phyloP scores from a whole-genome alignment of 2,797 vertebrate species.

The Smutsia gigantea region DNA sequence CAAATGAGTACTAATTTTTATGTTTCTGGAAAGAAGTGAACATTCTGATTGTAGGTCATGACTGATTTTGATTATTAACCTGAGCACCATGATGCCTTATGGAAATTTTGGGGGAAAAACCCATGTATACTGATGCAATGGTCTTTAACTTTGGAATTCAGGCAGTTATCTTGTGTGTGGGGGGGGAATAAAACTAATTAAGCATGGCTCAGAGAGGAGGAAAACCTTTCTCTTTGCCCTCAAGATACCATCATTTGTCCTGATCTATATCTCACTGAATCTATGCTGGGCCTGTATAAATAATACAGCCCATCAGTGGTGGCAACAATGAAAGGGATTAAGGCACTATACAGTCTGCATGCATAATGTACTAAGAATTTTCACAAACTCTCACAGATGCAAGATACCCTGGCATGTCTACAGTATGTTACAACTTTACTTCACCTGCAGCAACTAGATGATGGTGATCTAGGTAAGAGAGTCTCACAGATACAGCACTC shows the following conservation, averaged over 20 bases:
- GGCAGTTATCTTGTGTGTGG: too few relatives aligned
- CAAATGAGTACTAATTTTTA: neutral
- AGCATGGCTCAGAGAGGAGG: neutral
- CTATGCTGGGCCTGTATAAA: neutral
- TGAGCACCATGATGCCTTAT: neutral
- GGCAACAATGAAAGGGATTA: neutral
- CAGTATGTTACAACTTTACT: neutral
- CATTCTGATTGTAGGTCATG: neutral
- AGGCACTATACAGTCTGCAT: neutral
- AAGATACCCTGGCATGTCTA: neutral
- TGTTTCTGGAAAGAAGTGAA: neutral
- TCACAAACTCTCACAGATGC: neutral
- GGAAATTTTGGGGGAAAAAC: neutral
- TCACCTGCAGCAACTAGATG: neutral
- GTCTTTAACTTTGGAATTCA: neutral
- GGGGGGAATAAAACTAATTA: neutral
- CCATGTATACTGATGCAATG: neutral
- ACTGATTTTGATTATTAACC: neutral
- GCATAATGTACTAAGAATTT: neutral
- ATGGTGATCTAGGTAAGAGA: neutral
- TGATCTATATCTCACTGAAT: neutral
- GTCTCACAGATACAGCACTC: accelerated
- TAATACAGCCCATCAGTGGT: neutral
- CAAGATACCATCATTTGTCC: neutral
- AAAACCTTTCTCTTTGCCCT: neutral